Evolutionary conservation across 2,888 invertebrate species (phyloP).

Genomic region (Yponomeuta cagnagella): DNA sequence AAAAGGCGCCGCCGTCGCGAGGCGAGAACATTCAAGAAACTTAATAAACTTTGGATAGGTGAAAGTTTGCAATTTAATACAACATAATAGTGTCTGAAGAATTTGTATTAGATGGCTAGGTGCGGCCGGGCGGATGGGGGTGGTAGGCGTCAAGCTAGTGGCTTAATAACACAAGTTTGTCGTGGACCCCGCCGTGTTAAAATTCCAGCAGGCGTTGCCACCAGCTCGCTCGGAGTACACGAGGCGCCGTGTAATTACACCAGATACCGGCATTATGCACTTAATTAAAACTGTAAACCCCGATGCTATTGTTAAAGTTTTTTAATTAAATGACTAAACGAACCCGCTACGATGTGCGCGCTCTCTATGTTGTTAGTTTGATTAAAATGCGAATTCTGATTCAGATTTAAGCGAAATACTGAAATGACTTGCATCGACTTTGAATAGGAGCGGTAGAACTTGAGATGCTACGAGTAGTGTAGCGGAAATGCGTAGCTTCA

Average conservation of each 20-base stretch:
- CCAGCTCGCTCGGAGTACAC: conserved; percentile 10
- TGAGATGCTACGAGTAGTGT: not conserved
- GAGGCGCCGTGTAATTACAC: conserved; percentile 54
- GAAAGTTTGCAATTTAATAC: conserved; percentile 14
- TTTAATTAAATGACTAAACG: conserved; percentile 32
- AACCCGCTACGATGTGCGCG: conserved; percentile 17
- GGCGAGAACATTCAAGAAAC: conserved; percentile 6
- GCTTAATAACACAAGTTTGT: conserved; percentile 63
- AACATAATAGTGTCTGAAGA: conserved; percentile 23
- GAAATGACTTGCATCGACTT: not conserved
- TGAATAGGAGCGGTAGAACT: not conserved
- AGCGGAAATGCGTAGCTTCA: not conserved
- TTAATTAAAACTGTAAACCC: conserved; percentile 34
- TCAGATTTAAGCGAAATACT: not conserved
- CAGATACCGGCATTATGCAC: conserved; percentile 53
- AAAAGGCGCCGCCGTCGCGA: not conserved
- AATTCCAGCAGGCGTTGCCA: conserved; percentile 42
- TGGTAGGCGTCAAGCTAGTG: conserved; percentile 47
- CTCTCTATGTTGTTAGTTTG: not conserved
- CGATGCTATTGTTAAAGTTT: conserved; percentile 32
- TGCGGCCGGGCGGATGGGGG: conserved; percentile 18
- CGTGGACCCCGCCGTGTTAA: conserved; percentile 42
- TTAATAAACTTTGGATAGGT: conserved; percentile 13
- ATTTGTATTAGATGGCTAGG: conserved; percentile 27
- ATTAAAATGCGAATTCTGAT: not conserved